Conservation (phyloP, 2,888 invertebrate species). For the Osedax frankpressi region DNA sequence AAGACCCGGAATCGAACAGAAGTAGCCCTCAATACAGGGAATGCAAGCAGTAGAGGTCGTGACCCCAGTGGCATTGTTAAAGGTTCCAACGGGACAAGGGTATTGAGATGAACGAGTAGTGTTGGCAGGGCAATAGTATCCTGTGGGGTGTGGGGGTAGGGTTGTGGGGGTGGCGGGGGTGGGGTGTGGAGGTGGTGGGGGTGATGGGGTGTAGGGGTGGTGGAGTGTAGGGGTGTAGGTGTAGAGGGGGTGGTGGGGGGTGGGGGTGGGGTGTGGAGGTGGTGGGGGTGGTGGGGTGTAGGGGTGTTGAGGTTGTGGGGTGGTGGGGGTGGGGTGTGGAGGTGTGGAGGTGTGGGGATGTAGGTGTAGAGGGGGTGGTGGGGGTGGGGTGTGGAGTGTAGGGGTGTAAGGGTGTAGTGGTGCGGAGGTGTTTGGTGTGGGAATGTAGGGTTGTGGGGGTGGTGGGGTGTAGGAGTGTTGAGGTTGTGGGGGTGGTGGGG, state of each 20-base stretch:
- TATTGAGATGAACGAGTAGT: slow-evolving; percentile 32
- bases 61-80: slow-evolving; percentile 35
- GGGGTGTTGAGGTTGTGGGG: slow-evolving; percentile 26
- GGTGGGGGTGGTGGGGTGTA: background rate
- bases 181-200: background rate
- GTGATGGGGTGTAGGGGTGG: background rate
- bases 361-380: background rate
- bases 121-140: slow-evolving; percentile 37
- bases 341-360: slow-evolving; percentile 27
- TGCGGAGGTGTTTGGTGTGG: background rate
- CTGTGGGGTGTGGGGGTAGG: slow-evolving; percentile 21
- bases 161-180: background rate
- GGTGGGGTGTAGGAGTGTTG: background rate
- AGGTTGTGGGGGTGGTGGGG: background rate
- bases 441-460: background rate
- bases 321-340: slow-evolving; percentile 38
- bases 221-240: background rate
- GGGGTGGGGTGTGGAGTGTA: background rate
- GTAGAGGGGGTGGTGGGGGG: background rate
- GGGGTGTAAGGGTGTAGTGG: background rate
- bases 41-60: slow-evolving; percentile 32
- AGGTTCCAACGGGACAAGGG: slow-evolving; percentile 38
- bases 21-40: slow-evolving; percentile 33
- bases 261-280: background rate
- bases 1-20: slow-evolving; percentile 28